Percentiles rank a stretch among this genome's conserved stretches.
phyloP scores from a whole-genome alignment of 2,113 vertebrate species.

The Uria lomvia region DNA sequence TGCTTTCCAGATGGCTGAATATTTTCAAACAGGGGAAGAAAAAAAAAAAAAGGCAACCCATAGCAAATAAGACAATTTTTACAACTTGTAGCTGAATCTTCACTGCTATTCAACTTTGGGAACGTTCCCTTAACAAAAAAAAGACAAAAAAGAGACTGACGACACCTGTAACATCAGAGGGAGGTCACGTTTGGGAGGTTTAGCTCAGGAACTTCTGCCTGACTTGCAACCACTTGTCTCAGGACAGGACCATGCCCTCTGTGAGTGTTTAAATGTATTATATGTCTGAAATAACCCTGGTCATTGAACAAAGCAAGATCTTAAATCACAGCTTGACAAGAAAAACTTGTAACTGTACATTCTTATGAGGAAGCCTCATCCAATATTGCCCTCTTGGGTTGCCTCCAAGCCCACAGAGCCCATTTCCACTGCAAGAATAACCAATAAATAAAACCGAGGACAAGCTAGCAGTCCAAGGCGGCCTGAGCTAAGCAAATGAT shows the following conservation, averaged over 20 bases:
- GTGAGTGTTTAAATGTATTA: background rate
- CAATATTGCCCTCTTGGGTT: background rate
- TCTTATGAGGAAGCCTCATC: background rate
- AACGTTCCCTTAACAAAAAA: background rate
- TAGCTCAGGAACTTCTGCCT: background rate
- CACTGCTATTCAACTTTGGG: background rate
- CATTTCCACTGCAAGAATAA: background rate
- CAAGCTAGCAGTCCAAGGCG: background rate
- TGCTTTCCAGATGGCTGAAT: conserved; percentile 28
- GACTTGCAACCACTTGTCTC: background rate
- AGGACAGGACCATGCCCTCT: background rate
- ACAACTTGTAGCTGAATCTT: background rate
- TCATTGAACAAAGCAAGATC: background rate
- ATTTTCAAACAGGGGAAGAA: background rate
- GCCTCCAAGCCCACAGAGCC: background rate
- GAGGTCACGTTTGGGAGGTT: background rate
- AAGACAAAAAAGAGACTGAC: background rate
- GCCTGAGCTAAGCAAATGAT: background rate
- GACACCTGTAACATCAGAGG: background rate
- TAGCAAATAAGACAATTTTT: background rate
- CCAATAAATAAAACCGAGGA: conserved; percentile 27
- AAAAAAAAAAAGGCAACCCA: background rate
- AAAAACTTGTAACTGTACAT: background rate
- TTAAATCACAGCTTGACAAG: background rate
- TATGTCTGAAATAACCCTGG: background rate